Evolutionary conservation across 2,888 invertebrate species (phyloP).

Genomic region (Sesamia inferens): DNA sequence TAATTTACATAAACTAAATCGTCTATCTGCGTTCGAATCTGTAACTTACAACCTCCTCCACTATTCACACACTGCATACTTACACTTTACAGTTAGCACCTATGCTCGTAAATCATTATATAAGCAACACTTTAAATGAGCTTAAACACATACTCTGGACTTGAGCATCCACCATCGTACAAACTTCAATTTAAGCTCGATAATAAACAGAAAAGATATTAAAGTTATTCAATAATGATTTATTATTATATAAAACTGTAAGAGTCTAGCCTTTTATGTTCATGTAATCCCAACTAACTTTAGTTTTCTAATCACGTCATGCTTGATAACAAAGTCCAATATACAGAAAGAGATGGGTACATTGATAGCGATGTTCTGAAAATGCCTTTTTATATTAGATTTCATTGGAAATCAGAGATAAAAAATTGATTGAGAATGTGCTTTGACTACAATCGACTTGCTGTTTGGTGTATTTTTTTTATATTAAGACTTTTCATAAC

Average conservation of each 20-base stretch:
- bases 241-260: conserved; percentile 21
- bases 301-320: conserved; percentile 73
- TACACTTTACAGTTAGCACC: background rate
- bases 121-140: too few species aligned
- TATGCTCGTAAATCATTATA: background rate
- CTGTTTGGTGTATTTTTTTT: background rate
- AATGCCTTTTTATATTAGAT: conserved; percentile 23
- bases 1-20: background rate
- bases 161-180: background rate
- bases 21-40: background rate
- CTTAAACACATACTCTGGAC: background rate
- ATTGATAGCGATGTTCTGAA: conserved; percentile 50
- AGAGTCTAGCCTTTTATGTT: conserved; percentile 52
- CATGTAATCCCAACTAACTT: conserved; percentile 61
- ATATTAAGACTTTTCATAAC: background rate
- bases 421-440: conserved; percentile 3
- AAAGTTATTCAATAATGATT: conserved; percentile 4
- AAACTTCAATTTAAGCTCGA: background rate
- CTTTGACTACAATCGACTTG: background rate
- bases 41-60: background rate
- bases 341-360: conserved; percentile 37
- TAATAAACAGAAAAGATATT: background rate
- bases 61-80: background rate
- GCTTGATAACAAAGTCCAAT: conserved; percentile 53
- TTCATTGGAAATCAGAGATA: conserved; percentile 16